Evolutionary conservation across 2,797 vertebrate genomes (phyloP), one percentile per base, ranked within the genome.

Genomic region (Clarias platycephalus): DNA sequence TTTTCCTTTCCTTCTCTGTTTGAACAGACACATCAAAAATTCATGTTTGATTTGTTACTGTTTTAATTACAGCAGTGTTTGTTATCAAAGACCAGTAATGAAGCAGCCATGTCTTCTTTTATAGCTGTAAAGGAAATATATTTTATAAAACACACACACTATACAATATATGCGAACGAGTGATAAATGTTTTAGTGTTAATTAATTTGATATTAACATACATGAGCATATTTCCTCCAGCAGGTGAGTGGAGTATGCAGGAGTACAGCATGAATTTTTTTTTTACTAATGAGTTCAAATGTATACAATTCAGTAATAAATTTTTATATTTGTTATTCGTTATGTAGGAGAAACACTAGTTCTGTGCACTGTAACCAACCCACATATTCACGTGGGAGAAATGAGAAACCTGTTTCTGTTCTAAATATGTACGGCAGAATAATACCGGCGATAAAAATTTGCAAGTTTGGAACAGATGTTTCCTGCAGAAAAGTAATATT

Each of bases 121-220:
- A 37, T 78, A 63, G 49, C 22, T 37, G 20, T 58, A 60, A 22
- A 85, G 64, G 24, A 68, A 49, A 37, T 77, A 82, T 66, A 37
- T 60, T 81, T 85, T n/a, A 76, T 77, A 34, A 58, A 82, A 58
- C 53, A 26, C 40, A 49, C 10, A 49, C 44, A n/a, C n/a, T n/a
- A n/a, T n/a, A n/a, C n/a, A n/a, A n/a, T n/a, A n/a, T 60, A 8
- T 57, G 66, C 9, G 44, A 60, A 44, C 31, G 40, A 62, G 53
- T 22, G 37, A 63, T 18, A 26, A 26, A 26, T 49, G 77, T 40
- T 62, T 81, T 44, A 57, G 31, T 58, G 6, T 60, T 81, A 16
- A 15, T 55, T 10, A 24, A 2, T 37, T 3, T 79, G 24, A n/a
- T 5, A n/a, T 37, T 28, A 49, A 37, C 28, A n/a, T 16, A 66